Base-by-base conservation (phyloP, 2,113 vertebrate genomes). In the Pagrus major region DNA sequence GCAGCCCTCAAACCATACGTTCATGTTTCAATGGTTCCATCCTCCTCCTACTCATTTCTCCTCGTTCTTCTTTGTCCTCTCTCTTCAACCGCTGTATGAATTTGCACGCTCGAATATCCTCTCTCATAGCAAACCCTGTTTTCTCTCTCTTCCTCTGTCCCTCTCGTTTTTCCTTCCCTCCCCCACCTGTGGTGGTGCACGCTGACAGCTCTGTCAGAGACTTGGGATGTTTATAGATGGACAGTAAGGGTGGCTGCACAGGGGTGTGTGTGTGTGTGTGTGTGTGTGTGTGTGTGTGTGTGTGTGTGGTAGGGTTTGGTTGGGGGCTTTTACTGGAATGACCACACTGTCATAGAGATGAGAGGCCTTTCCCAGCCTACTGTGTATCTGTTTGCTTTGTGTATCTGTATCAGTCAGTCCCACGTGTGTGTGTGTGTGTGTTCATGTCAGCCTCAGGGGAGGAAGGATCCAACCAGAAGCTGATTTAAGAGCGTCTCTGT, bases 191-290 rank as follows among this genome's bases (percentile, higher is more conserved):
- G 76, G 58, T 78, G 71, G 76, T 66, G 67, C 67, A 65, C 27
- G 21, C 81, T 81, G 82, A 78, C 84, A 81, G 74, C 59, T 44
- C 61, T 80, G 86, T 87, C 87, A 88, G 69, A 72, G 70, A 76
- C 70, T 56, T 51, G 63, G 83, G 78, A 77, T 88, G 84, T 88
- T 88, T 88, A 71, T 86, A 86, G 79, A 88, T 42, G 37, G 63
- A 85, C 68, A 55, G 56, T 67, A 65, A 78, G 83, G 78, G 39
- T 86, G 77, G 68, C 61, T 83, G 86, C 70, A 78, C 60, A 83
- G 55, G 67, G 76, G 35, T 21, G 79, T 35, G 23, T 64, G 78
- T 55, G 66, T 44, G 42, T 58, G 61, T 59, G 60, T 63, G 73
- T 49, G 55, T 60, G 55, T 15, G 14, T 21, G 79, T 35, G 23